Evolutionary conservation across 2,888 invertebrate species (phyloP).

Genomic region (Hoplodrina ambigua): DNA sequence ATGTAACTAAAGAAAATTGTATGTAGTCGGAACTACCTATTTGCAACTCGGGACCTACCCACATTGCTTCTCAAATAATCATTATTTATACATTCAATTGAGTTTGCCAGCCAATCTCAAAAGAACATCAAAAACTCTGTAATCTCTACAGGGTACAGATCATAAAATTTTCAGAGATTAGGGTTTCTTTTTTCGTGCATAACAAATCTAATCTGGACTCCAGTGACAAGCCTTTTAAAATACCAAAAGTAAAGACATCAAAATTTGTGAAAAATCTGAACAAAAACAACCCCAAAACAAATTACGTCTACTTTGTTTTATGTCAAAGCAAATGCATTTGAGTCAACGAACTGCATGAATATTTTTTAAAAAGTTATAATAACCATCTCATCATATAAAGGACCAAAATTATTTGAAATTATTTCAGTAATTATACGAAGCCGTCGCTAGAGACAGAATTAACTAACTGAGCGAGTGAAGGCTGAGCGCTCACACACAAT

Average conservation of each 20-base stretch:
- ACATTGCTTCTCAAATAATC: conserved; percentile 1
- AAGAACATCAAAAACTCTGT: not conserved
- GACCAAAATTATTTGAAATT: conserved; percentile 22
- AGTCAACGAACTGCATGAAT: conserved; percentile 6
- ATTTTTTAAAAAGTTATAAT: conserved; percentile 6
- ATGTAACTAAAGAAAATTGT: not conserved
- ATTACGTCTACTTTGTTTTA: conserved; percentile 20
- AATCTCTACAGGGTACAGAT: conserved; percentile 17
- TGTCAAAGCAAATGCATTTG: conserved; percentile 1
- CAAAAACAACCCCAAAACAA: conserved; percentile 6
- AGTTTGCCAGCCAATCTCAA: not conserved
- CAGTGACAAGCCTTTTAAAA: conserved; percentile 26
- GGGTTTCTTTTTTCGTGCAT: not conserved
- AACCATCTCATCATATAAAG: not conserved
- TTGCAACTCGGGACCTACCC: conserved; percentile 3
- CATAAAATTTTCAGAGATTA: not conserved
- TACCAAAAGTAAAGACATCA: not conserved
- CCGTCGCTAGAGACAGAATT: conserved; percentile 17
- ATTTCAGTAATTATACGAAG: conserved; percentile 31
- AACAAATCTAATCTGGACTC: conserved; percentile 11
- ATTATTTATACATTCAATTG: conserved; percentile 29
- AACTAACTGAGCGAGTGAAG: conserved; percentile 15
- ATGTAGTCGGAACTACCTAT: conserved; percentile 8
- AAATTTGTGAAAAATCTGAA: not conserved
- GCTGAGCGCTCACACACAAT: not conserved